These are phyloP conservation scores for Bujurquina vittata DNA, from an alignment of 2,113 vertebrate genomes.

Conservation along the genomic window DNA sequence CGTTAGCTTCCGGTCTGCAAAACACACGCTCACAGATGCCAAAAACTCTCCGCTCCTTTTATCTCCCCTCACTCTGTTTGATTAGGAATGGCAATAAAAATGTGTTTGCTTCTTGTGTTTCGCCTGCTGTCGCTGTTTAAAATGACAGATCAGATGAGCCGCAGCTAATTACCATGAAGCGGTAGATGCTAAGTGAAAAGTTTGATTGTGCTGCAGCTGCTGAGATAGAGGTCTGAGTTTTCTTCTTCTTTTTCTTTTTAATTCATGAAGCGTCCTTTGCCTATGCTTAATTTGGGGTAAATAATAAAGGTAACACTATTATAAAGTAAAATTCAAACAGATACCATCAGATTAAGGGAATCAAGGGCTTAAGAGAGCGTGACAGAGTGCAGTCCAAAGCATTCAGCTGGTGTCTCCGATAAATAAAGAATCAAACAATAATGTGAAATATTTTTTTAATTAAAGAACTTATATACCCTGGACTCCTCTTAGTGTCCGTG, in stretches of 20 bases:
- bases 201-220: neutral
- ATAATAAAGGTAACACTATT: neutral
- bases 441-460: neutral
- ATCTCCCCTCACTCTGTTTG: neutral
- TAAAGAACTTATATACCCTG: neutral
- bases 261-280: neutral
- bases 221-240: neutral
- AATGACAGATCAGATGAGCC: neutral
- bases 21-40: neutral
- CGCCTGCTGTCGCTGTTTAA: neutral
- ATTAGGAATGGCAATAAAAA: neutral
- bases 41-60: neutral
- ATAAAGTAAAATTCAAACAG: neutral
- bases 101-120: neutral
- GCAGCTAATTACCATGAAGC: neutral
- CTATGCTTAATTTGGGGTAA: neutral
- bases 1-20: neutral
- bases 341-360: too few relatives aligned
- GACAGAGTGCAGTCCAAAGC: neutral
- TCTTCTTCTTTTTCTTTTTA: neutral
- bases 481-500: neutral
- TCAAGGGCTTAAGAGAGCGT: fast-evolving
- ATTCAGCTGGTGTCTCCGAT: neutral
- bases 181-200: neutral
- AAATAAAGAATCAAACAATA: neutral